Base-by-base conservation (phyloP, 2,888 invertebrate genomes). In the Habroteleia sp. region DNA sequence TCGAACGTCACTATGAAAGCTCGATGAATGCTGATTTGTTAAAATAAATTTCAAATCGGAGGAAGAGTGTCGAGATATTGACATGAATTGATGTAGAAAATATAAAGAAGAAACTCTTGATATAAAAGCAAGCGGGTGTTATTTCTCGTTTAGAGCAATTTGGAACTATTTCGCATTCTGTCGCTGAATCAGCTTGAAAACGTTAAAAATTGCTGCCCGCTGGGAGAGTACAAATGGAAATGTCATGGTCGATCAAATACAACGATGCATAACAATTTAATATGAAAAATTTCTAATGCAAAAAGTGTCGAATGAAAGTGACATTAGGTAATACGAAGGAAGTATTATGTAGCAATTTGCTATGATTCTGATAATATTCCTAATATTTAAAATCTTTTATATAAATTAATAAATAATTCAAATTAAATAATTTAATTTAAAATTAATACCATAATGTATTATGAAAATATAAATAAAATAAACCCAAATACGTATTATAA, bases 11-110 rank as follows among this genome's bases (percentile, higher is more conserved):
- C 35, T 35, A 37, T 23, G 41, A 17, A 13, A 44, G 44, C 23
- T 60, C 27, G 16, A 41, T 44, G 69, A 69, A 69, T 69, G 60
- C 60, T 69, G 52, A 68, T 68, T 68, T 42, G 11, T 8, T 6
- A 41, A 58, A 58, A 58, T 41, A 50, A 58, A 42, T 17, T 13
- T 17, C 37, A 68, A 42, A 17, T 17, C 10, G 13, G 16, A 63
- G 16, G 10, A 25, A 10, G 23, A 20, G 37, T 39, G 33, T 37
- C 5, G 52, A 33, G 4, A 23, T 29, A 65, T 52, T 25, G 33
- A 17, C 20, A 31, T 27, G 25, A 46, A 58, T 58, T 16, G 20
- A 33, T 16, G 39, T 10, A 41, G 8, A 48, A 56, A 48, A 48
- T 41, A 41, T 33, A 31, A 48, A 23, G 13, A 11, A 20, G 4